Conservation (phyloP, 2,888 invertebrate genomes). For the Synanthedon formicaeformis region DNA sequence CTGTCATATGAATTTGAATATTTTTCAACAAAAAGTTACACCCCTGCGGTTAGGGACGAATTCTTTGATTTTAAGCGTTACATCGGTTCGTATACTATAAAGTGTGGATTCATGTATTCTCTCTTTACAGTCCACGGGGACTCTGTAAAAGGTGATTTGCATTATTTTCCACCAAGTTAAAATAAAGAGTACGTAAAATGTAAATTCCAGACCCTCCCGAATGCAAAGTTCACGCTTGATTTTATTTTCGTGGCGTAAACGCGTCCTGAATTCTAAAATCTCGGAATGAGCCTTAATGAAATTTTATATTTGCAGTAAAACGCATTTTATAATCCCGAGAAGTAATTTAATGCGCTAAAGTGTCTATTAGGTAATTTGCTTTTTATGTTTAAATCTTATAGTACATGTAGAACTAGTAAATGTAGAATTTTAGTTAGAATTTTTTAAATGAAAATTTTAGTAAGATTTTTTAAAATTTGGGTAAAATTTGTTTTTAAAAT, state of each 20-base stretch:
- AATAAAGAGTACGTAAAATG: slow-evolving; percentile 44
- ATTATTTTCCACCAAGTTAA: slow-evolving; percentile 38
- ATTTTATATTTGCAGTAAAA: slow-evolving; percentile 6
- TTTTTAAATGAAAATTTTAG: too few relatives aligned
- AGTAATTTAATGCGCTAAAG: background rate
- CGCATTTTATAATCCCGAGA: background rate
- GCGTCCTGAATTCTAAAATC: slow-evolving; percentile 39
- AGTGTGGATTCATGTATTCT: too few relatives aligned
- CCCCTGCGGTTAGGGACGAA: too few relatives aligned
- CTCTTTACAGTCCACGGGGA: slow-evolving; percentile 7
- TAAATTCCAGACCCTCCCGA: slow-evolving; percentile 38
- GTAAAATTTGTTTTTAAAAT: too few relatives aligned
- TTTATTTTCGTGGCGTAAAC: slow-evolving; percentile 41
- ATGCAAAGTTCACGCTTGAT: slow-evolving; percentile 53
- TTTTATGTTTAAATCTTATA: too few relatives aligned
- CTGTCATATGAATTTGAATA: too few relatives aligned
- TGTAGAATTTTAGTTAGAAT: too few relatives aligned
- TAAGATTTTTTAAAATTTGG: too few relatives aligned
- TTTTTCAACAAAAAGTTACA: background rate
- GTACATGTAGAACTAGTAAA: too few relatives aligned
- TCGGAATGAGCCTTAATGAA: slow-evolving; percentile 23
- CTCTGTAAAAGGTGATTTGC: slow-evolving; percentile 36
- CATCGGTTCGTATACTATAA: too few relatives aligned
- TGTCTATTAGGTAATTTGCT: too few relatives aligned
- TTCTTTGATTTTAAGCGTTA: too few relatives aligned